A percentile compares a stretch with the other conserved stretches of the same genome.
phyloP scores from a whole-genome alignment of 2,113 vertebrate species.

The Poeciliopsis retropinna region DNA sequence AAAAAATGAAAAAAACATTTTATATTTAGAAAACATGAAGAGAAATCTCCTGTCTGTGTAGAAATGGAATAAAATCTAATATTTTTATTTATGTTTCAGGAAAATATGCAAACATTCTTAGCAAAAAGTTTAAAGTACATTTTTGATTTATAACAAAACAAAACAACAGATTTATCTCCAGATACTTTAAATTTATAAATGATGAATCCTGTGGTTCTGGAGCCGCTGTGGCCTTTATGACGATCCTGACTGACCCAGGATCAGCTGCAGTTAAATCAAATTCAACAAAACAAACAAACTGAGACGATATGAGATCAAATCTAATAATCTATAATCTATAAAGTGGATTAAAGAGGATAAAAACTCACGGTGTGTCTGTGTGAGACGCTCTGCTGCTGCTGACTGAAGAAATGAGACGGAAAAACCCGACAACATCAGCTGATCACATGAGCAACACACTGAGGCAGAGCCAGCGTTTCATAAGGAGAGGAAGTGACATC shows the following conservation, averaged over 20 bases:
- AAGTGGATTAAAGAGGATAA: conserved; percentile 11
- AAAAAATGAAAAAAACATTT: too few relatives aligned
- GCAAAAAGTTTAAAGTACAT: too few relatives aligned
- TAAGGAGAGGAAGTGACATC: neutral
- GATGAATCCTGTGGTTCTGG: neutral
- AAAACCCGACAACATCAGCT: conserved; percentile 30
- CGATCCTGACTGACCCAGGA: too few relatives aligned
- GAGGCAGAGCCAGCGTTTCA: neutral
- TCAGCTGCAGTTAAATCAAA: neutral
- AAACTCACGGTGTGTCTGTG: conserved; percentile 27
- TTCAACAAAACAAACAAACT: neutral
- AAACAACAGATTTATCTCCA: too few relatives aligned
- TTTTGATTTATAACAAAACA: too few relatives aligned
- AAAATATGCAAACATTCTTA: neutral
- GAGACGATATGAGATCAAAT: neutral
- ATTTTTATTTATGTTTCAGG: too few relatives aligned
- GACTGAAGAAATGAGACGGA: conserved; percentile 11
- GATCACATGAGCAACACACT: conserved; percentile 45
- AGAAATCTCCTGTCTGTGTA: too few relatives aligned
- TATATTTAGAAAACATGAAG: too few relatives aligned
- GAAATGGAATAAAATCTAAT: too few relatives aligned
- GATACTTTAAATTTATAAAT: too few relatives aligned
- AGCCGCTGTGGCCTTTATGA: neutral
- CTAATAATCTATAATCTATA: neutral
- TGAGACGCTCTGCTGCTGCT: conserved; percentile 4